Evolutionary conservation across 2,888 invertebrate genomes (phyloP), one percentile per base, ranked within the genome.

Genomic region (Rhimphoctona megacephalus): DNA sequence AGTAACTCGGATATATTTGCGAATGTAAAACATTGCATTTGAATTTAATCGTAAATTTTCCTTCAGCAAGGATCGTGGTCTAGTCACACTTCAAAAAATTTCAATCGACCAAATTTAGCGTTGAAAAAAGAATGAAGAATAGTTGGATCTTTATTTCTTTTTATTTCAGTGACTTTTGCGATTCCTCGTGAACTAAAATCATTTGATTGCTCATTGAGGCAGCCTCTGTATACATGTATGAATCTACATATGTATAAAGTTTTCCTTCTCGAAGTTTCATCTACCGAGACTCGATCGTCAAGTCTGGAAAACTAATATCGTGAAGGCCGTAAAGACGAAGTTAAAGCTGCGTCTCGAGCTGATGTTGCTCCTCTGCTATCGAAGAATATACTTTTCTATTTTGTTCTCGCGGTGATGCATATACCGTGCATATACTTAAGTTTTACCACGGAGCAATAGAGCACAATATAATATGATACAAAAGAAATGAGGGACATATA

Each of bases 271-370:
- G n/a, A 61, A 61, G 61, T 80, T 61, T 69, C 80, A 33, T 79
- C 79, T 64, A 54, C 67, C 69, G 69, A 43, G 36, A 33, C 49
- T 57, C 61, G 70, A 14, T 30, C 67, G 61, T 73, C 79, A 57
- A 80, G 79, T 61, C 52, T 67, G 80, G 33, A 84, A 84, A 80
- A 80, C 80, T 84, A 84, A 84, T 84, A 84, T 84, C 84, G 76
- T 36, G 80, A 76, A 80, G 74, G 33, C 80, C 80, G 61, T 80
- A 84, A 84, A 76, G 80, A 84, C 84, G 39, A 61, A 61, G 74
- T 80, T 61, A 39, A 61, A 74, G 84, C 61, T 69, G 74, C 39
- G n/a, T 80, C 74, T 67, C 25, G 72, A 66, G 79, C 52, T 70
- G 54, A 57, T 79, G 67, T 57, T 81, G 74, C 81, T 81, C 33